Percentiles rank a stretch among this genome's conserved stretches.
These are phyloP conservation scores for Gymnothorax javanicus DNA, from an alignment of 2,797 vertebrate species.

Conservation along the genomic window DNA sequence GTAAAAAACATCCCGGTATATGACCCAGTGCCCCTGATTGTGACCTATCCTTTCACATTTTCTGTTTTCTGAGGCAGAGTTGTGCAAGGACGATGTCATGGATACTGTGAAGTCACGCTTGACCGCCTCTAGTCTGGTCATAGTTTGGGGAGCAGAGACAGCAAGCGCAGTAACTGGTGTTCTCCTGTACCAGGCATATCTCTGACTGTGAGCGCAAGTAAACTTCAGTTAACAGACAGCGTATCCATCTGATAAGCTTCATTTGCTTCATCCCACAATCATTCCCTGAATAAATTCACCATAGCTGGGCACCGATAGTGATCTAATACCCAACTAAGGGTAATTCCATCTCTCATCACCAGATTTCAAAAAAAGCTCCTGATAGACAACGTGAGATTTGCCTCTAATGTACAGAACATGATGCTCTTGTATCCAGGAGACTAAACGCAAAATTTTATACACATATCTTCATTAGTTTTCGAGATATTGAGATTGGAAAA, in stretches of 20 bases:
- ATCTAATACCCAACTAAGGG: background rate
- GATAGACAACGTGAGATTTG: no score
- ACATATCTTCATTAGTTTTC: no score
- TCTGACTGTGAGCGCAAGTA: background rate
- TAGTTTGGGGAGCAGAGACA: constrained; percentile 4
- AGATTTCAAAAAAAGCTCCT: no score
- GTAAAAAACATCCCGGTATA: background rate
- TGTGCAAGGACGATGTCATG: background rate
- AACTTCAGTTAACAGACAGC: background rate
- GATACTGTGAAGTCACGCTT: background rate
- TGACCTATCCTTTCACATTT: background rate
- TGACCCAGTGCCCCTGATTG: background rate
- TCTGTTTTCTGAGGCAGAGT: constrained; percentile 8
- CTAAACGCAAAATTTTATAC: no score
- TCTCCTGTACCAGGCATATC: constrained; percentile 9
- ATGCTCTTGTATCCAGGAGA: no score
- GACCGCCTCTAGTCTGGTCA: background rate
- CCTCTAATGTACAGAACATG: no score
- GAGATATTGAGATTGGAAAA: no score
- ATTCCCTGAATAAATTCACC: background rate
- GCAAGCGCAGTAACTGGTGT: background rate
- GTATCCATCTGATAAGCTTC: background rate
- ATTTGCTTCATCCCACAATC: background rate
- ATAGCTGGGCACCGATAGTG: background rate
- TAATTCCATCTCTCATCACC: no score